Base-by-base conservation (phyloP, 2,797 vertebrate species). In the Galaxias olidus region DNA sequence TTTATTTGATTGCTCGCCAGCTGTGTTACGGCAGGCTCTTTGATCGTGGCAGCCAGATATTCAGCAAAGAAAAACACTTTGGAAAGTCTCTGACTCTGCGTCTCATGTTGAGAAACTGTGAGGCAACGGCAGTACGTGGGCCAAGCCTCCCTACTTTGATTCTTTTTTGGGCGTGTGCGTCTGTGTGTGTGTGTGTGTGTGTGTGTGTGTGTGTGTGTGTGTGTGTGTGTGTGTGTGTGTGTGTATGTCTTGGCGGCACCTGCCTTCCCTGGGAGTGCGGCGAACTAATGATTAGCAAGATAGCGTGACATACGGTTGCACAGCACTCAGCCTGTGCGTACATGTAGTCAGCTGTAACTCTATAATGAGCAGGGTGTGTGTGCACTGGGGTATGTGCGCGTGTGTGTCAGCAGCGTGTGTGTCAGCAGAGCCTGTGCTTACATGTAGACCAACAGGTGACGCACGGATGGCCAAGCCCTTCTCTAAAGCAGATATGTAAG, bases 361-460 rank as follows among this genome's bases (percentile, higher is more conserved):
- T 9, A 12, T 77, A 68, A 83, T 59, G 15, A 72, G 50, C 54
- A 45, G 64, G 51, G 56, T 13, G 41, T 51, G 4, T 52, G 47
- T 30, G 20, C 18, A 58, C 57, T 43, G 45, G 47, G 64, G 56
- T 78, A 14, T 19, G 59, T 52, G 69, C 71, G 72, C 81, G 64
- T 66, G 43, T 73, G 48, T 65, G 59, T 83, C 77, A 78, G 61
- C 67, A n/a, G 50, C 17, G 15, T 20, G 17, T 54, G 18, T 20
- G 52, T 40, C 20, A 13, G 30, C 73, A 69, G 68, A 77, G 74
- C 80, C 63, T 86, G 82, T 77, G 75, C 46, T 57, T 66, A 72
- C 88, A 86, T 0, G 86, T 45, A 79, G 50, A 42, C 68, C 72
- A 46, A 13, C 67, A 81, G 78, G 66, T 81, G 81, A 83, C 70